Evolutionary conservation across 2,888 invertebrate genomes (phyloP).

Genomic region (Drosophila crucigera): DNA sequence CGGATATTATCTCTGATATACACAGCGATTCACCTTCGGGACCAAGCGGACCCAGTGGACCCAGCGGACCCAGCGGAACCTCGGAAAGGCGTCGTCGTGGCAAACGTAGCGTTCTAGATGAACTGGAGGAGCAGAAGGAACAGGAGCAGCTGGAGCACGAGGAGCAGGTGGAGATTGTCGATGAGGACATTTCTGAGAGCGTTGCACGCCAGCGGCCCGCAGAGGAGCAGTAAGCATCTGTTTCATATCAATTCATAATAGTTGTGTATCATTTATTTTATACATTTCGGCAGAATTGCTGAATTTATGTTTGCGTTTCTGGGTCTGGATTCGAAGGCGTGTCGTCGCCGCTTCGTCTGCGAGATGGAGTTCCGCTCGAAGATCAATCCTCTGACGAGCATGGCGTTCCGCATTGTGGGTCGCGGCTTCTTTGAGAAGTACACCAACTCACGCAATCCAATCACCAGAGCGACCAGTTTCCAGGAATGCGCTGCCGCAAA

Average conservation of each 20-base stretch:
- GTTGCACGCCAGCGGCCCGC: conserved; percentile 68
- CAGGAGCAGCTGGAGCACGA: conserved; percentile 18
- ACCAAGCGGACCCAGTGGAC: conserved; percentile 32
- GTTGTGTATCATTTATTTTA: not conserved
- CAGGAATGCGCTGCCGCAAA: conserved; percentile 82
- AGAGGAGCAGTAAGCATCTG: conserved; percentile 77
- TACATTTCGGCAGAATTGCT: conserved; percentile 74
- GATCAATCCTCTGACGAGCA: conserved; percentile 82
- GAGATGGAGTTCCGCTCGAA: conserved; percentile 86
- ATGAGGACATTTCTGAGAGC: conserved; percentile 67
- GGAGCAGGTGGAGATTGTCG: conserved; percentile 61
- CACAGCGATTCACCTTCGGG: conserved; percentile 41
- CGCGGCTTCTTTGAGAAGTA: conserved; percentile 83
- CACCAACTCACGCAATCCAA: conserved; percentile 73
- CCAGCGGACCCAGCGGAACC: conserved; percentile 16
- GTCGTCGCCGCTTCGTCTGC: conserved; percentile 86
- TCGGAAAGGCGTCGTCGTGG: conserved; percentile 64
- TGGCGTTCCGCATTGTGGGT: conserved; percentile 84
- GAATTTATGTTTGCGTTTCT: conserved; percentile 84
- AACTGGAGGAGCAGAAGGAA: not conserved
- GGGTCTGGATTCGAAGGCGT: conserved; percentile 84
- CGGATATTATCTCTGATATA: conserved; percentile 71
- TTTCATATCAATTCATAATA: not conserved
- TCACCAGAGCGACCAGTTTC: conserved; percentile 78
- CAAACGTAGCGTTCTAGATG: conserved; percentile 46